phyloP scores from a whole-genome alignment of 2,797 vertebrate species.

The Semotilus atromaculatus region DNA sequence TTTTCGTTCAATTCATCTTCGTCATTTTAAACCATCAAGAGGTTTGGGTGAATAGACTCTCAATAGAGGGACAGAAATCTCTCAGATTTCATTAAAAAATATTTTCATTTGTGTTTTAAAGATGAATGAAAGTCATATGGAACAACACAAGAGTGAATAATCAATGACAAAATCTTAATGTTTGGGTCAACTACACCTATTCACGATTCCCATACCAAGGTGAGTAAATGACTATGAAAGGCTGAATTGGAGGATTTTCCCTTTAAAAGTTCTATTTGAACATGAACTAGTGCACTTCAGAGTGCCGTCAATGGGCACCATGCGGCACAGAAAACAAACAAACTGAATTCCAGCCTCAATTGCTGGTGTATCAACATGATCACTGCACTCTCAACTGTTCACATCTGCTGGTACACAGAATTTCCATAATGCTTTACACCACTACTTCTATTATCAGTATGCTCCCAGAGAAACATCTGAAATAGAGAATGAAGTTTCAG shows the following conservation, averaged over 20 bases:
- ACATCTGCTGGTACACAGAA: conserved; percentile 20
- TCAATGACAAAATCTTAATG: neutral
- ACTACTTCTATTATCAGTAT: conserved; percentile 13
- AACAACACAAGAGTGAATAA: neutral
- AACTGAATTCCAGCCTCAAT: conserved; percentile 17
- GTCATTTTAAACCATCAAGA: neutral
- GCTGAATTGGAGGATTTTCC: neutral
- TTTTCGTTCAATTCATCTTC: neutral
- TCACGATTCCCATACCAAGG: neutral
- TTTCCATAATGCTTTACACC: conserved; percentile 15
- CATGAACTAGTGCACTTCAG: conserved; percentile 1
- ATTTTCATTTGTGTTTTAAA: neutral
- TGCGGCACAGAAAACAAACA: conserved; percentile 39
- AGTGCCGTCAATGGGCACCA: neutral
- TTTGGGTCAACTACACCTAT: neutral
- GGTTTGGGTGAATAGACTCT: neutral
- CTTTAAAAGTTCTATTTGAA: conserved; percentile 3
- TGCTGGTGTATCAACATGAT: conserved; percentile 35
- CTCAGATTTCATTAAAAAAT: neutral
- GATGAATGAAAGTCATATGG: neutral
- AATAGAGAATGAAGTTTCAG: conserved; percentile 28
- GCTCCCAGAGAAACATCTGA: conserved; percentile 19
- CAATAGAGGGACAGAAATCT: neutral
- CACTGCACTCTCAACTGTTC: conserved; percentile 18
- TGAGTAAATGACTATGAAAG: neutral